Conservation (phyloP, 2,888 invertebrate species). For the Cerceris rybyensis region DNA sequence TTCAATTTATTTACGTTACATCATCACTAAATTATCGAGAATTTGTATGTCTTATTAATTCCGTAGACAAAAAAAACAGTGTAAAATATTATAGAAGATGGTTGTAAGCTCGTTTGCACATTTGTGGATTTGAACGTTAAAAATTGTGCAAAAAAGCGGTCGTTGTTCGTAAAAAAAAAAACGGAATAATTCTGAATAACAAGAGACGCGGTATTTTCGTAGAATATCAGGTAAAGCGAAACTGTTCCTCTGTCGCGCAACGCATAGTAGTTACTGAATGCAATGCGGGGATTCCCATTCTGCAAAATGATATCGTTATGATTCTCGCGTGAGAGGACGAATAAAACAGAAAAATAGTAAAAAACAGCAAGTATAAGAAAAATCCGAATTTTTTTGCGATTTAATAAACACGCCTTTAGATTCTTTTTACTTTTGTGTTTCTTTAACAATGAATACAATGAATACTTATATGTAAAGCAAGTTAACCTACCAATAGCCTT, state of each 20-base stretch:
- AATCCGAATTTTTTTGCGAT: neutral
- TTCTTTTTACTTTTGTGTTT: too few species aligned
- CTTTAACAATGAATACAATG: too few species aligned
- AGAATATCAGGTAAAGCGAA: neutral
- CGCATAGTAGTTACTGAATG: neutral
- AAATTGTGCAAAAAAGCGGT: neutral
- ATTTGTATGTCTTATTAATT: too few species aligned
- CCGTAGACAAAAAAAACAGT: too few species aligned
- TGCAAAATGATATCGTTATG: conserved; percentile 11
- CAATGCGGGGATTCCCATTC: conserved; percentile 5
- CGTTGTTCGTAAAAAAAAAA: neutral
- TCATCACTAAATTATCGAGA: too few species aligned
- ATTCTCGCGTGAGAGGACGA: neutral
- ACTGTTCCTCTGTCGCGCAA: neutral
- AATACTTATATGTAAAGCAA: too few species aligned
- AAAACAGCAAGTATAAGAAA: neutral
- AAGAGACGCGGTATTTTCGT: neutral
- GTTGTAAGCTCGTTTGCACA: neutral
- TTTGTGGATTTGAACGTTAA: neutral
- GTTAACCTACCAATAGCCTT: too few species aligned
- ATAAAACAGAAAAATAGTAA: neutral
- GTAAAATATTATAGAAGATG: too few species aligned
- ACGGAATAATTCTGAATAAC: neutral
- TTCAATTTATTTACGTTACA: too few species aligned
- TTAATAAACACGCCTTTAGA: too few species aligned